Evolutionary conservation across 2,888 invertebrate genomes (phyloP), one percentile per base, ranked within the genome.

Genomic region (Schizaphis graminum): DNA sequence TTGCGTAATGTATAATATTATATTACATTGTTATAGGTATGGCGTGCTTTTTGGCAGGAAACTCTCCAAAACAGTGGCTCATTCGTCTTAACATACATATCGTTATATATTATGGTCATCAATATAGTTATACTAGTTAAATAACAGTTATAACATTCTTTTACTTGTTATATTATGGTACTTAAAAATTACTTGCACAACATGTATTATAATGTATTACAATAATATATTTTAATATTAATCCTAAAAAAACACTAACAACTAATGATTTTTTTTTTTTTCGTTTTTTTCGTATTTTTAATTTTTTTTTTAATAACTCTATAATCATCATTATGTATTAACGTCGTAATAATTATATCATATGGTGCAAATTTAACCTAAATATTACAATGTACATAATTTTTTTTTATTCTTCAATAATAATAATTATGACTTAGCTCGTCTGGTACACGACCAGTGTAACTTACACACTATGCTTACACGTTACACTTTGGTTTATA

Each of bases 341-440:
- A 93, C 84, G 56, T 93, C 67, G 61, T 93, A 44, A 93, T 92
- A 92, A 61, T 92, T n/a, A 67, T 49, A 88, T 90, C 88, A 89
- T 44, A 57, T 85, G 93, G 93, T 93, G 93, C 93, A 90, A 91
- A 91, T 86, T 94, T 94, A 94, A 94, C 91, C 91, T 94, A 94
- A 91, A 86, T 13, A n/a, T 90, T 94, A 93, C 92, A 94, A 94
- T 94, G 86, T 91, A 94, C 94, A 94, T 56, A 89, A 89, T 85
- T 86, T 87, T 94, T 61, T 61, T 61, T 89, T 90, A 86, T 94
- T 61, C 53, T 86, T 89, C 47, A 86, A 61, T 87, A 87, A 87
- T 92, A 86, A 57, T 91, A 90, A 85, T 93, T 91, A 94, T 94
- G 94, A 94, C 91, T 93, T 90, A 93, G 93, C 93, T 93, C 93